Evolutionary conservation across 1,140 invertebrate genomes (phyloP).

Genomic region (Gryon sp.): DNA sequence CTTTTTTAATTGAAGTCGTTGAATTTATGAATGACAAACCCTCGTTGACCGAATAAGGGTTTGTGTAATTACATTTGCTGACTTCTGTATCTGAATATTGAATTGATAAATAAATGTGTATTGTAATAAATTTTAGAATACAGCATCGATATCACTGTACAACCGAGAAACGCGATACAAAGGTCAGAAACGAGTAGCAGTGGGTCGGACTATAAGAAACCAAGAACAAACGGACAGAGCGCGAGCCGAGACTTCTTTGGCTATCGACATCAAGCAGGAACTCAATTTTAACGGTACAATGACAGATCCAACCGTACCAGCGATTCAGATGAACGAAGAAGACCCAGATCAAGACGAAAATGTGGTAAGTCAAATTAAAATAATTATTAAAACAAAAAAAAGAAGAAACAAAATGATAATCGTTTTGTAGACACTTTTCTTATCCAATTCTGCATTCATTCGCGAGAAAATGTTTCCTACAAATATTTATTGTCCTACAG

Average conservation of each 20-base stretch:
- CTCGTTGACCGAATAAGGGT: too few species aligned
- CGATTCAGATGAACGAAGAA: constrained; percentile 72
- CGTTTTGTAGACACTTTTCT: too few species aligned
- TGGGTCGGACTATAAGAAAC: constrained; percentile 67
- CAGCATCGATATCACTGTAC: constrained; percentile 70
- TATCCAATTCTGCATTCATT: too few species aligned
- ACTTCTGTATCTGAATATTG: too few species aligned
- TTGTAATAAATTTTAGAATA: constrained; percentile 67
- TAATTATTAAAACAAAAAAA: constrained; percentile 1
- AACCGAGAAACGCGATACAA: constrained; percentile 76
- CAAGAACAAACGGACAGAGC: constrained; percentile 59
- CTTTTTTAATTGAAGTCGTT: constrained; percentile 3
- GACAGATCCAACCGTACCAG: constrained; percentile 69
- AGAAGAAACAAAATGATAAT: too few species aligned
- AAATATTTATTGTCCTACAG: constrained; percentile 10
- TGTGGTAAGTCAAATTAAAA: constrained; percentile 35
- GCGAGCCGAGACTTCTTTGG: constrained; percentile 52
- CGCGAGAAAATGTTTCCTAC: constrained; percentile 4
- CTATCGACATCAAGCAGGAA: constrained; percentile 61
- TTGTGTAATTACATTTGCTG: too few species aligned
- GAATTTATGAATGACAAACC: too few species aligned
- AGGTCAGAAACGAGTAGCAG: constrained; percentile 80
- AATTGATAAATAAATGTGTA: too few species aligned
- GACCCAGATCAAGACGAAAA: constrained; percentile 66
- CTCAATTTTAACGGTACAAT: constrained; percentile 62